Base-by-base conservation (phyloP, 2,113 vertebrate species). In the Saiga tatarica region DNA sequence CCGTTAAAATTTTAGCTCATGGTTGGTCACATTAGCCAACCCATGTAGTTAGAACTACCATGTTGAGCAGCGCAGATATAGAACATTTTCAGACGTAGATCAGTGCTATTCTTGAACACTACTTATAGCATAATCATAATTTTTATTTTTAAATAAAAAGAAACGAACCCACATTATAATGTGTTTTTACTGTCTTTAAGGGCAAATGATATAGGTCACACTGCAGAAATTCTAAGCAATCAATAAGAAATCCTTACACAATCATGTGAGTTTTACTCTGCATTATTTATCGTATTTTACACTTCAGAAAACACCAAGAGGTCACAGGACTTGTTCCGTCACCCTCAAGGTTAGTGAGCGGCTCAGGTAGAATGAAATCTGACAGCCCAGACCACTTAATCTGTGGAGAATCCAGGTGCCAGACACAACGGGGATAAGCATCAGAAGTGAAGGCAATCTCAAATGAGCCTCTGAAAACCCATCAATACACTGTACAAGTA, bases 291-390 rank as follows among this genome's bases (percentile, higher is more conserved):
- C 87, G 90, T 81, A 67, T 96, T 96, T 98, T 91, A 93, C 52
- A 94, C 88, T 91, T 87, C 62, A 96, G 53, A 36, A 93, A 93
- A 95, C 89, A 95, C 50, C 23, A 57, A 83, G 94, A 87, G 39
- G 62, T 98, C 88, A 96, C 64, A 97, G 52, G 97, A 96, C 81
- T 96, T 95, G 79, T 79, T 47, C 60, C n/a, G 25, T 78, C n/a
- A 71, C 87, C 67, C 23, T 96, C 47, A 94, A 71, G 71, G 83
- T 92, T 97, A 59, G 53, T 91, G 82, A 94, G 16, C 71, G 91
- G 53, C 82, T 96, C 96, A 97, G 94, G 95, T 94, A 87, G 88
- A 97, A 96, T 79, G 85, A 95, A 97, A 96, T 15, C 50, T 95
- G 82, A 97, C 89, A 97, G 93, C 47, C 26, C 19, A 93, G 89